Evolutionary conservation across 2,888 invertebrate species (phyloP), one percentile per base, ranked within the genome.

Genomic region (Ochropleura plecta): DNA sequence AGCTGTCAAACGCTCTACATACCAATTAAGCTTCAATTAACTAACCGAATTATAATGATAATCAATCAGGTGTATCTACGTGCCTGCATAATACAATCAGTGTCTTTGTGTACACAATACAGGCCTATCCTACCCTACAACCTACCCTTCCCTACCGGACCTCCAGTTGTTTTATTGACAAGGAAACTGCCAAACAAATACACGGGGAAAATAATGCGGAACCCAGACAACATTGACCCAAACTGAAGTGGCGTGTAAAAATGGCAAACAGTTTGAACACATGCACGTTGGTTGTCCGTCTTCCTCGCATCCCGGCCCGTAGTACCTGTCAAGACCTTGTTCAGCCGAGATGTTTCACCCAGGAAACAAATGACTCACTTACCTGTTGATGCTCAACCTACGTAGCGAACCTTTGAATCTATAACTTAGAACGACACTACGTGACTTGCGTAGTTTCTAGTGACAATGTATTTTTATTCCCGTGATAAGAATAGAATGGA

Each of bases 301-400:
- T 87, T 87, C 72, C 87, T 84, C 73, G 77, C 63, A 77, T 57
- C 76, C 46, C 55, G 51, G 86, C 86, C 87, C 81, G 79, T 84
- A 82, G 84, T 88, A 86, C 88, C 89, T 88, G 92, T 93, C 93
- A 90, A 78, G 89, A 90, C 90, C 91, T 91, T 85, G 89, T 91
- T 92, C 90, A 87, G 88, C 86, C 89, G 90, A 90, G 92, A 93
- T 94, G 91, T 92, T 93, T 92, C 90, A 89, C 86, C 78, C 83
- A 84, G 88, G 85, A 93, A 94, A 95, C 92, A 94, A 95, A 95
- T 93, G 94, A 92, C 93, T 94, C 94, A 93, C 93, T 94, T 95
- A 95, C 95, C 94, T 95, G 95, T 95, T 95, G 95, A 95, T 93
- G 90, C 90, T 89, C 88, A 85, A 88, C 90, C 87, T 86, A 81